Base-by-base conservation (phyloP, 2,113 vertebrate genomes). In the Tyto alba region DNA sequence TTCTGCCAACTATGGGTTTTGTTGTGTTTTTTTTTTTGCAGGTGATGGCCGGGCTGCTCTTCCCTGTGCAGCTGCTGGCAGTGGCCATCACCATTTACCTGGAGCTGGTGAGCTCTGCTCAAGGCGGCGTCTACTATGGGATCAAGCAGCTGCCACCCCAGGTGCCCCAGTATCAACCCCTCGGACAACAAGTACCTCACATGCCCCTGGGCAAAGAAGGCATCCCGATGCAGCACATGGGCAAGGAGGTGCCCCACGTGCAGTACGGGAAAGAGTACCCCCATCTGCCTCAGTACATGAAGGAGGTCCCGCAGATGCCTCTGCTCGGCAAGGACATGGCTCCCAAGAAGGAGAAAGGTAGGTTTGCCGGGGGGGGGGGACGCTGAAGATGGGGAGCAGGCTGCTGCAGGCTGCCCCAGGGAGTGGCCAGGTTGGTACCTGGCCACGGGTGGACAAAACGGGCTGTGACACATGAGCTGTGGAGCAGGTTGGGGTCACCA, bases 291-390 rank as follows among this genome's bases (percentile, higher is more conserved):
- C 99, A 99, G 26, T 99, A 99, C 97, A 98, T 98, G 97, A 99
- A 99, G 96, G 99, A 99, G 78, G 93, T 99, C 17, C 99, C 99
- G 2, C 99, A 99, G 71, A 97, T 98, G 84, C 99, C 99, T 47
- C 97, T 99, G 95, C 98, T 99, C 9, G 98, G 99, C 96, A 99
- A 99, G 96, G 99, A 99, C 38, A 98, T 97, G 85, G 97, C 78
- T 89, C 95, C 98, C 83, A 99, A 98, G 88, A 99, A 99, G 90
- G 98, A 99, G 93, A 99, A 99, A 99, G 99, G 99, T 99, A n/a
- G n/a, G n/a, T n/a, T n/a, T n/a, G n/a, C n/a, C n/a, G n/a, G n/a
- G n/a, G n/a, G n/a, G n/a, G n/a, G n/a, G n/a, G n/a, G n/a, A n/a
- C n/a, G n/a, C n/a, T n/a, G n/a, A n/a, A n/a, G n/a, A n/a, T n/a